Evolutionary conservation across 2,888 invertebrate genomes (phyloP).

Genomic region (Odontomyia ornata): DNA sequence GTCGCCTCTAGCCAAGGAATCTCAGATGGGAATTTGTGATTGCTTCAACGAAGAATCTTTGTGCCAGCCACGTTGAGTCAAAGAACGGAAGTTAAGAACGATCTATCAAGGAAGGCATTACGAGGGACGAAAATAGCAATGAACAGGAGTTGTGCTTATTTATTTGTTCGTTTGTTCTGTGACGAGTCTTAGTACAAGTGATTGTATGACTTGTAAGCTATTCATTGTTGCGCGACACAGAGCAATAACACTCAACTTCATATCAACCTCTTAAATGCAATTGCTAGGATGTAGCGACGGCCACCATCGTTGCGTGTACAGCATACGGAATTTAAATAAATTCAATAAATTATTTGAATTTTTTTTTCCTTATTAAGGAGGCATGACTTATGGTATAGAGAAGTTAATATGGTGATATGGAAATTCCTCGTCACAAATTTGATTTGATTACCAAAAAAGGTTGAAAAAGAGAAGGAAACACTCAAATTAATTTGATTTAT

Average conservation of each 20-base stretch:
- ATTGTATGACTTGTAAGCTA: neutral
- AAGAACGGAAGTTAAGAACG: conserved; percentile 38
- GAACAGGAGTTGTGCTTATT: conserved; percentile 9
- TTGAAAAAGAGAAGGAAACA: too few species aligned
- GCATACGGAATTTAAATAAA: neutral
- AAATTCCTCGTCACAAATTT: too few species aligned
- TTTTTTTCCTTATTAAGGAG: neutral
- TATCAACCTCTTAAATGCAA: neutral
- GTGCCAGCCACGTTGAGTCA: neutral
- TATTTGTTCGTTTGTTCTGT: conserved; percentile 7
- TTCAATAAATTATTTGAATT: conserved; percentile 13
- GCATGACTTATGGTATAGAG: neutral
- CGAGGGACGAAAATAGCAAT: conserved; percentile 36
- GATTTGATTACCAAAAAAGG: too few species aligned
- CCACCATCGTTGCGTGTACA: conserved; percentile 6
- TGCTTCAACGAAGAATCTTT: neutral
- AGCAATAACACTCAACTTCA: neutral
- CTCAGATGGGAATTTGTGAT: neutral
- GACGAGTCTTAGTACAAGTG: conserved; percentile 15
- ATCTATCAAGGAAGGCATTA: conserved; percentile 31
- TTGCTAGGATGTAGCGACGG: neutral
- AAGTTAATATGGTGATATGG: too few species aligned
- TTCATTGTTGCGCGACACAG: neutral
- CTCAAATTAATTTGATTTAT: too few species aligned
- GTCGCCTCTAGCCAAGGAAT: neutral